Base-by-base conservation (phyloP, 2,113 vertebrate species). In the Ailurus styani region DNA sequence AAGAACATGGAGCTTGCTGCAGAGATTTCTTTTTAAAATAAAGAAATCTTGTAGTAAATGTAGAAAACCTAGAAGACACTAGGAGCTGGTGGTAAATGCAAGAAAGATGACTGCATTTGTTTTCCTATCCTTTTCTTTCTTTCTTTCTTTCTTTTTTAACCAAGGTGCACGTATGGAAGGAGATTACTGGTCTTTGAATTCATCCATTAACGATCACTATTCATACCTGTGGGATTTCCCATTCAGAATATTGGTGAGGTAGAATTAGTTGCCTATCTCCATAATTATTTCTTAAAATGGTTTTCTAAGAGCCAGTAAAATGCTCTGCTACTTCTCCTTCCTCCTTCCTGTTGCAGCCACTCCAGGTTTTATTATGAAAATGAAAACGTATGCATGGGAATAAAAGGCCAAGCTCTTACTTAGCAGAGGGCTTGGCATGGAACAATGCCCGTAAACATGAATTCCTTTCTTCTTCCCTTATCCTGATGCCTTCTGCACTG, bases 231-330 rank as follows among this genome's bases (percentile, higher is more conserved):
- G 73, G 83, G 60, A 82, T 83, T 96, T 93, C 79, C 90, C 87
- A 75, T 82, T 79, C 70, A 87, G 78, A 93, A 70, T 75, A 64
- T 21, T 31, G 21, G 60, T 62, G n/a, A 68, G 60, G 29, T 73
- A 73, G 47, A 79, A 91, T 92, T 79, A 64, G 62, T 95, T 70
- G 45, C 83, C 0, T 37, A 4, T 82, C 60, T 77, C 92, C 52
- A 14, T 78, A 86, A 83, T 93, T 97, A 50, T 83, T 94, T 97
- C 88, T 97, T 94, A 55, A 91, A 88, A 91, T 75, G 89, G 31
- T 66, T 95, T 98, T 86, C 60, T 91, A 45, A 73, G 90, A 93
- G 47, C 89, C 52, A 40, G 87, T 68, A n/a, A 93, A 95, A 87
- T 88, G 47, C 77, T 29, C 1, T 8, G 20, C 57, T 55, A 5